Base-by-base conservation (phyloP, 2,888 invertebrate species). In the Megastigmus dorsalis region DNA sequence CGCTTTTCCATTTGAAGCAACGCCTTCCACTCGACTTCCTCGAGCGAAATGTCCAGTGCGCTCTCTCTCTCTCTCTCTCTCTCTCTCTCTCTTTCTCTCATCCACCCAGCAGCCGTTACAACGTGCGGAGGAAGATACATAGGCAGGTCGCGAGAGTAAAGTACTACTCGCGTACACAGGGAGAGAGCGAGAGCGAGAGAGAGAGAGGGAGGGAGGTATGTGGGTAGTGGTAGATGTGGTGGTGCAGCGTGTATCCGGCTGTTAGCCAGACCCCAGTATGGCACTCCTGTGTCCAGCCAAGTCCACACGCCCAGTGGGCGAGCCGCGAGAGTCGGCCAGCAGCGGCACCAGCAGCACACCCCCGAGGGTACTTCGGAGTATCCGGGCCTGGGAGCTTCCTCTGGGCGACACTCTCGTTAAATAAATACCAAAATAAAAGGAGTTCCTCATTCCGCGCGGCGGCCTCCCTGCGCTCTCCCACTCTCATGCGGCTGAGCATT, bases 221-320 rank as follows among this genome's bases (percentile, higher is more conserved):
- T 13, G n/a, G 36, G 52, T 23, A 30, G 41, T 10, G 50, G 41
- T 41, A 30, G n/a, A n/a, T n/a, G 33, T 38, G 43, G 41, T 7
- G 33, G 30, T 30, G 55, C 67, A 70, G 71, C 74, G 76, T 77
- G 75, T 76, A 77, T 77, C 69, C 76, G 77, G 74, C 74, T 77
- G 80, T 79, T 78, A 78, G 76, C 68, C 65, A 68, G 65, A n/a
- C 36, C 81, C 80, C 84, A 62, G 76, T 79, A 84, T 80, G 82
- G 84, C 80, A 83, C 85, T 85, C 82, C 75, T 79, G 85, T 79
- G 85, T 81, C 81, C 82, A 69, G 79, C 74, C 73, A 79, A 84
- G 82, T 80, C 41, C 41, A 43, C 28, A 13, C 67, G n/a, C n/a
- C n/a, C n/a, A n/a, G n/a, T n/a, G n/a, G n/a, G n/a, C n/a, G n/a